Conservation (phyloP, 2,797 vertebrate species). For the Neopelma chrysocephalum region DNA sequence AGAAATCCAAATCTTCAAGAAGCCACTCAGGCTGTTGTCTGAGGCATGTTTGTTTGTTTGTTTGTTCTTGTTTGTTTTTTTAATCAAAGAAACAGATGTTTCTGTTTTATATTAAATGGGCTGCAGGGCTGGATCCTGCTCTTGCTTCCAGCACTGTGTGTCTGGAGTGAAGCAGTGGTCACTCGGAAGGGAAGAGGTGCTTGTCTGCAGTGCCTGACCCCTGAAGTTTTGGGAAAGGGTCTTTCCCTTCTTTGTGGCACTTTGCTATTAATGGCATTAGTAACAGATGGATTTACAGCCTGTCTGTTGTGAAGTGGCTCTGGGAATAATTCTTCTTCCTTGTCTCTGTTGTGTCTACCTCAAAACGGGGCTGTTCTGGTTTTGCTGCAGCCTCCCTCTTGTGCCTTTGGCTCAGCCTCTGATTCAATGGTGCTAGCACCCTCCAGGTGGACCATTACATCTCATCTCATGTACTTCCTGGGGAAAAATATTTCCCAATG, state of each 20-base stretch:
- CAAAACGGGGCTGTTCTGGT: neutral
- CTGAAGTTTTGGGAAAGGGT: accelerated
- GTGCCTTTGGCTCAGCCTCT: neutral
- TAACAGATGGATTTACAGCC: neutral
- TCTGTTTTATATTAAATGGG: constrained; percentile 1
- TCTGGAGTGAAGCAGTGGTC: accelerated
- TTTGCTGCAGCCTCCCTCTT: neutral
- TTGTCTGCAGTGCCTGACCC: neutral
- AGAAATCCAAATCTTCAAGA: constrained; percentile 22
- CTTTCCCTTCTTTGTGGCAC: neutral
- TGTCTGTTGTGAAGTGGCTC: neutral
- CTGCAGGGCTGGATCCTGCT: neutral
- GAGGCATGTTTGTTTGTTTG: neutral
- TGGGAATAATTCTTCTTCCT: neutral
- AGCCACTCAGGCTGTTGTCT: constrained; percentile 10
- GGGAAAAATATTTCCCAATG: neutral
- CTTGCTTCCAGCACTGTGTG: neutral
- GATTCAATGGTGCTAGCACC: neutral
- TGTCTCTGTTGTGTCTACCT: neutral
- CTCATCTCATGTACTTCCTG: neutral
- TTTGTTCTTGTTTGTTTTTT: neutral
- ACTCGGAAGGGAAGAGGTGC: accelerated
- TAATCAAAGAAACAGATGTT: constrained; percentile 31
- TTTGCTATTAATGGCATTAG: neutral
- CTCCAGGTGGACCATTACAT: neutral